Conservation (phyloP, 2,113 vertebrate genomes). For the Bujurquina vittata region DNA sequence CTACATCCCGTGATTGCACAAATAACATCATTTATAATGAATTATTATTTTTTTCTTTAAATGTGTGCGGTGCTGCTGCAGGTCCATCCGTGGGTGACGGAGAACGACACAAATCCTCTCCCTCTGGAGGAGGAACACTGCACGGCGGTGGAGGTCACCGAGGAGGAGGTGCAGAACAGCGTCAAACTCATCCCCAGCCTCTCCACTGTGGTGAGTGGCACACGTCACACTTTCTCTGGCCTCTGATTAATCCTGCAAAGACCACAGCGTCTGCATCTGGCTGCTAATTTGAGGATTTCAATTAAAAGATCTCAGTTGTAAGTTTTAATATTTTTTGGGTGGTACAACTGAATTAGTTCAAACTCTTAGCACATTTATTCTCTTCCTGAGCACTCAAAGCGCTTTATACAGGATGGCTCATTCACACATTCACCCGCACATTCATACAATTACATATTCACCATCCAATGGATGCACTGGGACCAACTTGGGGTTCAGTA, state of each 20-base stretch:
- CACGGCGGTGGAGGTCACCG: conserved; percentile 89
- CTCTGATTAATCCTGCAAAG: background rate
- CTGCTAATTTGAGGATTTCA: background rate
- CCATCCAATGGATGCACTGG: too few relatives aligned
- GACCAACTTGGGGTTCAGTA: too few relatives aligned
- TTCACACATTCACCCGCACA: too few relatives aligned
- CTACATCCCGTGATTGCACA: background rate
- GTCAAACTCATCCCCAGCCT: conserved; percentile 91
- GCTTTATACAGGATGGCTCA: too few relatives aligned
- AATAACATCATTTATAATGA: background rate
- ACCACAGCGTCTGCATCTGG: background rate
- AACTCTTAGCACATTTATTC: too few relatives aligned
- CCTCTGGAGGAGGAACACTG: conserved; percentile 95
- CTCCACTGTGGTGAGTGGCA: conserved; percentile 88
- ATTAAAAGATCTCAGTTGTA: background rate
- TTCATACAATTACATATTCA: too few relatives aligned
- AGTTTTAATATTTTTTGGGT: background rate
- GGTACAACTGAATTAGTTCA: background rate
- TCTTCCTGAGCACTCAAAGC: too few relatives aligned
- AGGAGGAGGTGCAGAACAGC: conserved; percentile 95
- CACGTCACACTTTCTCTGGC: background rate
- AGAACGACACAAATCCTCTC: conserved; percentile 81
- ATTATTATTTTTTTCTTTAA: background rate
- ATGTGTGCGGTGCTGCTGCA: conserved; percentile 40
- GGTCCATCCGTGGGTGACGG: conserved; percentile 91